Base-by-base conservation (phyloP, 2,113 vertebrate genomes). In the Brienomyrus brachyistius region DNA sequence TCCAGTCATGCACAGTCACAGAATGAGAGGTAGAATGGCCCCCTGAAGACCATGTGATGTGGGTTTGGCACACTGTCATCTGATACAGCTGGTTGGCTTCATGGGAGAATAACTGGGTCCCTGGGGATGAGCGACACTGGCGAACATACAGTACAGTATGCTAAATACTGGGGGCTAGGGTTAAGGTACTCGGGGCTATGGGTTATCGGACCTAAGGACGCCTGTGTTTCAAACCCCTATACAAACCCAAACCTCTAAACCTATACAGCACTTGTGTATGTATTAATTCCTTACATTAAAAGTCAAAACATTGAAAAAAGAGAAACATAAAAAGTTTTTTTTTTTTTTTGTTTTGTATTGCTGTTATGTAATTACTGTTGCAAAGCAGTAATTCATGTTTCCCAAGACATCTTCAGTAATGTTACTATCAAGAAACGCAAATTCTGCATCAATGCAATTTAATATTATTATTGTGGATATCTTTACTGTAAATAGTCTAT, bases 401-500 rank as follows among this genome's bases (percentile, higher is more conserved):
- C 23, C 59, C 59, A 9, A 27, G 59, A 9, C 2, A 62, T 27
- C 19, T 23, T 21, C 59, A 43, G 13, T 80, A 17, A 90, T 43
- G 54, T 89, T 86, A 40, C 31, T 2, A 50, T 89, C 84, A 48
- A 51, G 90, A n/a, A 47, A 54, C 19, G 50, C 47, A 27, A 62
- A 8, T 23, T 23, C 56, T 62, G 23, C 23, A 27, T n/a, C 23
- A 62, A 9, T 62, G 21, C 23, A 62, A 10, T 62, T 62, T 62
- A n/a, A 62, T 23, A 62, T 9, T 9, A 9, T n/a, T n/a, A n/a
- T 62, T 85, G 5, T 17, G 1, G 74, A 56, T 80, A 80, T 27
- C 23, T 62, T n/a, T n/a, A 62, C 59, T 62, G 59, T 62, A 62
- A 62, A n/a, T 62, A 62, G 88, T 93, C n/a, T n/a, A 91, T 91